Percentiles rank a stretch among this genome's conserved stretches.
These are phyloP conservation scores for Lanius collurio DNA, from an alignment of 2,113 vertebrate species.

Conservation along the genomic window DNA sequence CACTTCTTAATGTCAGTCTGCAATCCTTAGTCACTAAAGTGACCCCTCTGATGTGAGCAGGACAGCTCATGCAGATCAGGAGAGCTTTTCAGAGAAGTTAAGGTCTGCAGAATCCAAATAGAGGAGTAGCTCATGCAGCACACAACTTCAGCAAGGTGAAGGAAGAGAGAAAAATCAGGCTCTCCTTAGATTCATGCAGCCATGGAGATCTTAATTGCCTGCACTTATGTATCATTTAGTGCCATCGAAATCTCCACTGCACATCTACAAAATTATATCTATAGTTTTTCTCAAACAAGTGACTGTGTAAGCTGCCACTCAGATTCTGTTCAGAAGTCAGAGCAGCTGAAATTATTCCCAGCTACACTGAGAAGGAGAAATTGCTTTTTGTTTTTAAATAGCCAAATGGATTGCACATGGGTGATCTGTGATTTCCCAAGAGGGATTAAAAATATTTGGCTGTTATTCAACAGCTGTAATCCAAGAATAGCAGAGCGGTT, in stretches of 20 bases:
- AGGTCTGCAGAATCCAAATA: neutral
- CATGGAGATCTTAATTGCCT: neutral
- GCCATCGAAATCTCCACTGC: neutral
- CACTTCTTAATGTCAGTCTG: neutral
- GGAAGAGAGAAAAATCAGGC: neutral
- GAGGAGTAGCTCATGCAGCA: neutral
- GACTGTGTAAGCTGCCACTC: neutral
- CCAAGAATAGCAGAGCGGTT: neutral
- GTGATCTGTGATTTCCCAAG: neutral
- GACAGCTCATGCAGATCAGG: neutral
- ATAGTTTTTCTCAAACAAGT: neutral
- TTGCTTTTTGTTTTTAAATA: neutral
- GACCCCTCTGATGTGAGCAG: neutral
- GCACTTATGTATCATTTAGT: neutral
- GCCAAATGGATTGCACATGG: neutral
- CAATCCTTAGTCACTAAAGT: neutral
- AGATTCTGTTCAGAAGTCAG: neutral
- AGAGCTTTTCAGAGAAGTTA: neutral
- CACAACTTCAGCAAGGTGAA: fast-evolving
- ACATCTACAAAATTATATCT: neutral
- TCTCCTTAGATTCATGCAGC: neutral
- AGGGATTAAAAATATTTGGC: neutral
- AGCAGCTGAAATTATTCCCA: neutral
- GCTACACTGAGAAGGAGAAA: neutral
- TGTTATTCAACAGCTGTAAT: neutral